These are phyloP conservation scores for Sicus ferrugineus DNA, from an alignment of 2,888 invertebrate species.

Conservation along the genomic window DNA sequence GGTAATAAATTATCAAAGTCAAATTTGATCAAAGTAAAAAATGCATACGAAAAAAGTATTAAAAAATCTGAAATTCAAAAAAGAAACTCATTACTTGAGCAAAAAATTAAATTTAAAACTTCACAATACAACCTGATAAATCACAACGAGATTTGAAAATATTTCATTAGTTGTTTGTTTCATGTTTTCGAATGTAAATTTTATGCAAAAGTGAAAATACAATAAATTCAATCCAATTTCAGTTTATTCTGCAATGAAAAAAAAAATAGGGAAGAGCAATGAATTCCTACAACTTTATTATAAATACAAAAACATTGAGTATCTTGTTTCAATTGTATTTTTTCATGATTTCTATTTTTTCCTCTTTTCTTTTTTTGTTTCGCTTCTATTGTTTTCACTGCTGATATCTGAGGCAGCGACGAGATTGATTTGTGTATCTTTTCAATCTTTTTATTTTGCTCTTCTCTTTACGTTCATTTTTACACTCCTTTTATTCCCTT, in stretches of 20 bases:
- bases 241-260: neutral
- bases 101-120: too few relatives aligned
- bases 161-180: neutral
- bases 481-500: neutral
- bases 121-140: too few relatives aligned
- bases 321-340: slow-evolving; percentile 26
- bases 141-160: too few relatives aligned
- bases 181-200: slow-evolving; percentile 25
- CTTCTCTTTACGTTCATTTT: neutral
- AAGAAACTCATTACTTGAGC: too few relatives aligned
- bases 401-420: slow-evolving; percentile 9
- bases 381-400: slow-evolving; percentile 35
- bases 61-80: neutral
- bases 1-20: too few relatives aligned
- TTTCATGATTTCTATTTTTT: neutral
- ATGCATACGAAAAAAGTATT: neutral
- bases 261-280: neutral
- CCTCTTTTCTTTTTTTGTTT: slow-evolving; percentile 33
- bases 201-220: neutral
- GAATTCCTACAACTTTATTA: slow-evolving; percentile 29
- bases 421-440: neutral
- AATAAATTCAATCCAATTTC: neutral
- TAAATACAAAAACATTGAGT: neutral
- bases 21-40: too few relatives aligned
- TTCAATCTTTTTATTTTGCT: too few relatives aligned